Percentiles rank a stretch among this genome's conserved stretches.
These are phyloP conservation scores for Dicyrtomina minuta DNA, from an alignment of 2,888 invertebrate species.

Conservation along the genomic window DNA sequence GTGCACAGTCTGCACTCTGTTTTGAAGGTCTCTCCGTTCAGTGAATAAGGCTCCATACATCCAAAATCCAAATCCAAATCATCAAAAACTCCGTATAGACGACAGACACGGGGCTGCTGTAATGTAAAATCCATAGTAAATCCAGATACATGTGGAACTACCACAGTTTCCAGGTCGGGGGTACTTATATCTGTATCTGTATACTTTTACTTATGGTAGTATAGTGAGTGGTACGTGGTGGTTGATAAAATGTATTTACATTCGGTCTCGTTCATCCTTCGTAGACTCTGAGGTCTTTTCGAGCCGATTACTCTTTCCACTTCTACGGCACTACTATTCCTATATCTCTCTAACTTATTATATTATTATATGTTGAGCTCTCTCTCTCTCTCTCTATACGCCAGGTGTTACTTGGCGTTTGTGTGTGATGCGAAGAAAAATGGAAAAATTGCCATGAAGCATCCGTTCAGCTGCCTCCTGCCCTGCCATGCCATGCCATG, in stretches of 20 bases:
- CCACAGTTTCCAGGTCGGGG: neutral
- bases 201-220: neutral
- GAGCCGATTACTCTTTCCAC: slow-evolving; percentile 10
- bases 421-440: slow-evolving; percentile 37
- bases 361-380: neutral
- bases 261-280: neutral
- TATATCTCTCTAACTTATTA: slow-evolving; percentile 1
- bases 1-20: too few species aligned
- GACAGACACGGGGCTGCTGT: too few species aligned
- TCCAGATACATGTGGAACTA: neutral
- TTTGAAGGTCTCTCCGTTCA: too few species aligned
- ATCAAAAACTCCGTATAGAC: too few species aligned
- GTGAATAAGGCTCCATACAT: too few species aligned
- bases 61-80: too few species aligned
- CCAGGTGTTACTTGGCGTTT: slow-evolving; percentile 48
- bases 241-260: too few species aligned
- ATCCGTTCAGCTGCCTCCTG: slow-evolving; percentile 45
- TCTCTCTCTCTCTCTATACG: slow-evolving; percentile 11
- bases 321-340: neutral
- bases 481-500: too few species aligned
- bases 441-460: slow-evolving; percentile 46
- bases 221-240: neutral
- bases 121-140: neutral
- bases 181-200: neutral
- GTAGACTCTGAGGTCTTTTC: neutral